Evolutionary conservation across 1,140 invertebrate species (phyloP).

Genomic region (Asobara japonica): DNA sequence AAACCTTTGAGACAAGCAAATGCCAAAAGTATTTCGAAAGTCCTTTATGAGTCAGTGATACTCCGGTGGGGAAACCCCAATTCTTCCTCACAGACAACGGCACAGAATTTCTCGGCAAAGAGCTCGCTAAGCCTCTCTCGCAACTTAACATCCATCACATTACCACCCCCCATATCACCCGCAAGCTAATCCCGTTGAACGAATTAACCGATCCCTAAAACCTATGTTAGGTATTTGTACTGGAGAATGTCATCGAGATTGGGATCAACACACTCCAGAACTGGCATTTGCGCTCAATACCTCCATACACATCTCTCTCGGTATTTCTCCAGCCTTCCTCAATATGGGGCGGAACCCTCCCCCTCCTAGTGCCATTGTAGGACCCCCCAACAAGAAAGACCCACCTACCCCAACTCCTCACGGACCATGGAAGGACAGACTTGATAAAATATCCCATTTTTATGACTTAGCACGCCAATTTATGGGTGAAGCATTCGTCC

Average conservation of each 20-base stretch:
- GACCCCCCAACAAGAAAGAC: background rate
- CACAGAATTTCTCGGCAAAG: conserved; percentile 51
- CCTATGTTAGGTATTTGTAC: background rate
- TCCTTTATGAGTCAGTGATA: conserved; percentile 48
- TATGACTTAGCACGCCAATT: background rate
- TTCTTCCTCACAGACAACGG: conserved; percentile 60
- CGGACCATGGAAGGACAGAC: background rate
- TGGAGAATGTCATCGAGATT: background rate
- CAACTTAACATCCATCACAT: background rate
- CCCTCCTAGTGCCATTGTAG: background rate
- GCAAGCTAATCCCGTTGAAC: background rate
- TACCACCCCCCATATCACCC: background rate
- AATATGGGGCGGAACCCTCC: background rate
- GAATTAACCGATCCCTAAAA: background rate
- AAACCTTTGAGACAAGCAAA: conserved; percentile 44
- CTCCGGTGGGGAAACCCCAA: conserved; percentile 48
- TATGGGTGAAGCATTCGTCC: background rate
- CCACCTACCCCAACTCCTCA: background rate
- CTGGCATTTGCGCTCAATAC: background rate
- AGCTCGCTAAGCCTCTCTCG: background rate
- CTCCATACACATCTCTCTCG: background rate
- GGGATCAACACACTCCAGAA: background rate
- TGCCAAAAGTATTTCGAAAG: conserved; percentile 34
- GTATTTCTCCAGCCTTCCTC: background rate
- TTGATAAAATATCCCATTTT: background rate